Evolutionary conservation across 2,113 vertebrate genomes (phyloP).

Genomic region (Grus americana): DNA sequence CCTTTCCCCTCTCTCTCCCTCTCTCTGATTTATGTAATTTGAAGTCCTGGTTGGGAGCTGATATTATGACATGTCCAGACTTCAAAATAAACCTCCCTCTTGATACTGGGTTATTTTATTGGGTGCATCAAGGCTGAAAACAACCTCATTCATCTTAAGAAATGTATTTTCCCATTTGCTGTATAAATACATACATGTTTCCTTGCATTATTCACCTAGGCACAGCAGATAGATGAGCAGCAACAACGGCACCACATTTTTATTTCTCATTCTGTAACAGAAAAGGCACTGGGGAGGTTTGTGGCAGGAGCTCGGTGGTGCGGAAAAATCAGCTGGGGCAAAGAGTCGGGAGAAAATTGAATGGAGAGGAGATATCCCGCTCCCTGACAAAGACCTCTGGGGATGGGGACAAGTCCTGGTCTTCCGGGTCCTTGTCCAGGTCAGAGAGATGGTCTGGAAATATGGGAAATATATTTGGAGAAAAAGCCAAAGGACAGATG

Average conservation of each 20-base stretch:
- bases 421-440: background rate
- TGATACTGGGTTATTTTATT: constrained; percentile 71
- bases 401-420: background rate
- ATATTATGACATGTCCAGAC: constrained; percentile 65
- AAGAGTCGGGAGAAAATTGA: background rate
- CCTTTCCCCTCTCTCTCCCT: constrained; percentile 62
- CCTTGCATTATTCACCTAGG: constrained; percentile 67
- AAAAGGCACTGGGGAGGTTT: constrained; percentile 43
- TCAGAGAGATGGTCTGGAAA: background rate
- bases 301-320: background rate
- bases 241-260: constrained; percentile 46
- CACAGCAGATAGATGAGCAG: constrained; percentile 59
- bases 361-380: background rate
- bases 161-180: constrained; percentile 73
- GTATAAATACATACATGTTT: constrained; percentile 73
- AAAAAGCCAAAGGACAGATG: background rate
- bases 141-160: constrained; percentile 73
- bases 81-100: constrained; percentile 76
- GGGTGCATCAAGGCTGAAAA: constrained; percentile 69
- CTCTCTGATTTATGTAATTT: constrained; percentile 61
- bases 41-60: constrained; percentile 65
- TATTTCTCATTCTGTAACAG: constrained; percentile 56
- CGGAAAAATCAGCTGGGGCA: constrained; percentile 13
- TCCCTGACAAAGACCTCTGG: background rate
- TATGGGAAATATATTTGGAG: background rate